Evolutionary conservation across 2,797 vertebrate genomes (phyloP), one percentile per base, ranked within the genome.

Genomic region (Carduelis carduelis): DNA sequence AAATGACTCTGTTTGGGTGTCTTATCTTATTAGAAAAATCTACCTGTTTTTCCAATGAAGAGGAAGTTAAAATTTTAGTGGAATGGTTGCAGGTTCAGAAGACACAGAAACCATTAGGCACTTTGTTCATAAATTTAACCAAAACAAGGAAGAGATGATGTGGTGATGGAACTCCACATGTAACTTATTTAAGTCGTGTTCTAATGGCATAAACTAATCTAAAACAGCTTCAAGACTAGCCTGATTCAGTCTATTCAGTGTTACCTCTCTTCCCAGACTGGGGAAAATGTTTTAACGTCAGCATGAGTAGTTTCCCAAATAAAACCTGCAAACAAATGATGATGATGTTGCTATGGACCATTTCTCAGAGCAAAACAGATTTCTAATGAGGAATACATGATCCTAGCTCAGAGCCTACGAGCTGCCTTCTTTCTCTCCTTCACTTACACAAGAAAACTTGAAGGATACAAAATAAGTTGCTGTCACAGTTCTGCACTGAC

Each of bases 1-100:
- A 70, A 76, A 59, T 17, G 0, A 30, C 6, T 52, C 56, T 13
- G 3, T 68, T 46, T 14, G 0, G 6, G 2, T 65, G 14, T 69
- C 59, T 39, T 35, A 30, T 21, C 8, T 75, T 32, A 17, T 39
- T 55, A 39, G 9, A 64, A 77, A 83, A 86, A 57, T 46, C 10
- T 30, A 57, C 8, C 10, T n/a, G 11, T 69, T 68, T 44, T 92
- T 3, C n/a, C n/a, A 22, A 6, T 64, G 52, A 79, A 77, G 44
- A 47, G 1, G 5, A 50, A 92, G 30, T 4, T 35, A 44, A 79
- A 80, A 34, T 63, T 79, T 64, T 80, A 52, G 13, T 46, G 44
- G 74, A 53, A 19, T 43, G 6, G 3, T 57, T 71, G 7, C 16
- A 86, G 78, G 9, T 47, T 41, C 57, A 53, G 37, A 63, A 76